phyloP scores from a whole-genome alignment of 2,888 invertebrate genomes.

The Exocentrus adspersus region DNA sequence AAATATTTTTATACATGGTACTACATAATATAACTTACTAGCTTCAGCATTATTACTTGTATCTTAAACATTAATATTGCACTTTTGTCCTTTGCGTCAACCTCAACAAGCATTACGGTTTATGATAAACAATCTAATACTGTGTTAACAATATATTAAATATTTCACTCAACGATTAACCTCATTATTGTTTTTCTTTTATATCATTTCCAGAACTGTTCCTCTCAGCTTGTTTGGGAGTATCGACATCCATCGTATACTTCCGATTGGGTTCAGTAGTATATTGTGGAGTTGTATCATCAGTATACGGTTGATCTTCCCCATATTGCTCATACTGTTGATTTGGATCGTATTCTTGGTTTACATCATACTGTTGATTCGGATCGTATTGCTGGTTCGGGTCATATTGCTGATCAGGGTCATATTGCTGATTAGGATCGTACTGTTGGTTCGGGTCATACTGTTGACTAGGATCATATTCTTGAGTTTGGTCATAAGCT shows the following conservation, averaged over 20 bases:
- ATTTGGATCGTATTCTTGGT: slow-evolving; percentile 40
- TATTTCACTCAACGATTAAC: too few species aligned
- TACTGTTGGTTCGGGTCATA: slow-evolving; percentile 57
- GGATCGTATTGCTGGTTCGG: slow-evolving; percentile 37
- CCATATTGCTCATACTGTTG: slow-evolving; percentile 38
- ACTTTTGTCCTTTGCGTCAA: slow-evolving; percentile 16
- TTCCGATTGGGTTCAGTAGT: slow-evolving; percentile 38
- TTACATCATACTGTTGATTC: slow-evolving; percentile 34
- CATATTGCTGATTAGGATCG: slow-evolving; percentile 48
- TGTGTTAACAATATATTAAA: slow-evolving; percentile 5
- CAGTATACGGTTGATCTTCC: slow-evolving; percentile 36
- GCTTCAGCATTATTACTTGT: neutral
- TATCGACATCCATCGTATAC: neutral
- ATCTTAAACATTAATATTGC: slow-evolving; percentile 11
- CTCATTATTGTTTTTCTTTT: slow-evolving; percentile 14
- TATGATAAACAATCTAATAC: neutral
- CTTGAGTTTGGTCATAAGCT: neutral
- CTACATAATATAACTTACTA: neutral
- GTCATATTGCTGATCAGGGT: slow-evolving; percentile 42
- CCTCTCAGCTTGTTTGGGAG: slow-evolving; percentile 48
- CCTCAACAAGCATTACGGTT: slow-evolving; percentile 12
- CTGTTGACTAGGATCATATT: slow-evolving; percentile 31
- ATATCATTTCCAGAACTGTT: neutral
- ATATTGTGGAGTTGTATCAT: slow-evolving; percentile 37
- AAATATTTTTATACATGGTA: neutral